A percentile compares a stretch with the other conserved stretches of the same genome.
Evolutionary conservation across 2,797 vertebrate genomes (phyloP).

Genomic region (Parauchenoglanis ngamensis): DNA sequence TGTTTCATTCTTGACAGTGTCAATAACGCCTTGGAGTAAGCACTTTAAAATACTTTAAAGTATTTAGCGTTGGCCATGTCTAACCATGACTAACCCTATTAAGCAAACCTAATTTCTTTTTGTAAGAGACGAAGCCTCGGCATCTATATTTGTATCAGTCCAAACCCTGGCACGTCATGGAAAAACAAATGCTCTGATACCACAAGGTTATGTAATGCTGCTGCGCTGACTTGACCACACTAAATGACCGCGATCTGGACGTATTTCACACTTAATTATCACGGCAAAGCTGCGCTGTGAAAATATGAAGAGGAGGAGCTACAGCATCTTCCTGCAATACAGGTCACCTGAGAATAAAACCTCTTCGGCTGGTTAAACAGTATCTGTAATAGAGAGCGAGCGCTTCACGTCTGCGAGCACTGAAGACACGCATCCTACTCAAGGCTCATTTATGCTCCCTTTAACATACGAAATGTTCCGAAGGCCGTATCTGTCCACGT

Average conservation of each 20-base stretch:
- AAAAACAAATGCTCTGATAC: background rate
- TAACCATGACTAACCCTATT: background rate
- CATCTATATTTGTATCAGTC: background rate
- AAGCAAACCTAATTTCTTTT: background rate
- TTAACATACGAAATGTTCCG: too few relatives aligned
- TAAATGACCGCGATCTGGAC: background rate
- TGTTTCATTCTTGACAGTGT: conserved; percentile 11
- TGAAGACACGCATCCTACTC: too few relatives aligned
- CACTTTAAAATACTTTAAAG: background rate
- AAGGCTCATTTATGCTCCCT: too few relatives aligned
- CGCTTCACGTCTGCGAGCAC: background rate
- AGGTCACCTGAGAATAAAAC: background rate
- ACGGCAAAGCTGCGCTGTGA: background rate
- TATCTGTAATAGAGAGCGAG: background rate
- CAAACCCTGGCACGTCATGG: background rate
- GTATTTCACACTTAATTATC: background rate
- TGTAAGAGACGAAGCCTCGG: background rate
- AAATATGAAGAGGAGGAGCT: background rate
- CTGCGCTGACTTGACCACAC: background rate
- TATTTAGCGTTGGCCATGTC: background rate
- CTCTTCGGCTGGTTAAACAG: background rate
- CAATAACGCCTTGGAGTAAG: conserved; percentile 36
- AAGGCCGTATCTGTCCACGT: too few relatives aligned
- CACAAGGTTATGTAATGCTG: background rate
- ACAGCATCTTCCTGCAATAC: background rate